These are phyloP conservation scores for Apotomis capreana DNA, from an alignment of 2,888 invertebrate species.

Conservation along the genomic window DNA sequence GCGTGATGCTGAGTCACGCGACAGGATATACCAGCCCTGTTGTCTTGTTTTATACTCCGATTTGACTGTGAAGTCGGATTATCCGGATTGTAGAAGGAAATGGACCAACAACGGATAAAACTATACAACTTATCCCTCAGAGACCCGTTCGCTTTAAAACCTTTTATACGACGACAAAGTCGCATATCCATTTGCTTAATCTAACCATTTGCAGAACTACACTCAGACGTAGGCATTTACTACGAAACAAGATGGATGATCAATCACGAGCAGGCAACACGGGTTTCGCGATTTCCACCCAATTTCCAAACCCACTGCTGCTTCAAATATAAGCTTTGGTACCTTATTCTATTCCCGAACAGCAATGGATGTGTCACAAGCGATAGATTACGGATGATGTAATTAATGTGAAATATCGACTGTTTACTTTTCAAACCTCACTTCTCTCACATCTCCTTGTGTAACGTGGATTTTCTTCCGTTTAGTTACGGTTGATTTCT, in stretches of 20 bases:
- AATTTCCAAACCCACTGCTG: conserved; percentile 4
- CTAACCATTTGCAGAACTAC: conserved; percentile 38
- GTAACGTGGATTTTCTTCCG: background rate
- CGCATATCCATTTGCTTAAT: conserved; percentile 39
- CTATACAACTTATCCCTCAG: conserved; percentile 2
- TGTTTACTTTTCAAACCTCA: conserved; percentile 18
- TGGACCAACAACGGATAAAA: background rate
- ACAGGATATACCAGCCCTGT: too few species aligned
- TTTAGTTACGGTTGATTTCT: background rate
- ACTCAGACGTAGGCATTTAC: conserved; percentile 38
- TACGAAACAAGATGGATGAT: conserved; percentile 35
- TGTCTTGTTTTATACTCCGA: background rate
- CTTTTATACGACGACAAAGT: conserved; percentile 31
- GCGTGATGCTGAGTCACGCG: too few species aligned
- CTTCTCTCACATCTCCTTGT: background rate
- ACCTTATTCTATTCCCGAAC: too few species aligned
- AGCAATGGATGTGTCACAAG: background rate
- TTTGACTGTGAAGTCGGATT: background rate
- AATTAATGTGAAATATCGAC: conserved; percentile 38
- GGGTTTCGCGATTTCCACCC: background rate
- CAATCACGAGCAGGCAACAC: conserved; percentile 27
- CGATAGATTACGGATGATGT: conserved; percentile 10
- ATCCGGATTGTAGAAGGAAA: background rate
- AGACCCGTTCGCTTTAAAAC: conserved; percentile 27
- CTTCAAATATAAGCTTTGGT: background rate